Base-by-base conservation (phyloP, 2,888 invertebrate genomes). In the Dicranocentrus wangi region DNA sequence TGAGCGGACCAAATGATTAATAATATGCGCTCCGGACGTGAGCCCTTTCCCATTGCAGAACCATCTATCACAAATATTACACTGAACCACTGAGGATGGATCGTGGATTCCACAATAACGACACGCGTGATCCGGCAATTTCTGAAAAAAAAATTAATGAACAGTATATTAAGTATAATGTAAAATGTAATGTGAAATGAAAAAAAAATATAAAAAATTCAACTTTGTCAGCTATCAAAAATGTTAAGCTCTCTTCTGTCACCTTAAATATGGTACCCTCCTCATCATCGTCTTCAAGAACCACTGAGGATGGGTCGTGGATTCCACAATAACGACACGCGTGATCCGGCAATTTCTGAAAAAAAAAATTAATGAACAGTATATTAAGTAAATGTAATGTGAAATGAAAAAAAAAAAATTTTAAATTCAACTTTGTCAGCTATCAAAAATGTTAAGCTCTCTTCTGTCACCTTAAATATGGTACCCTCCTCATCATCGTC, bases 311-410 rank as follows among this genome's bases (percentile, higher is more conserved):
- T 0, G 97, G 98, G 88, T 99, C 98, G 88, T 98, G 98, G 85
- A 99, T 98, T 63, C 99, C 99, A 90, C 99, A 99, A 89, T 99
- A 99, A 89, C 98, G 97, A 92, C 99, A 99, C 0, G 99, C 99
- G 91, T 98, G 97, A 85, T 95, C 94, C 0, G 99, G 98, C 82
- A 98, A 90, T 89, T 98, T 95, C 88, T 94, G 92, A 76, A 91
- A 75, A 79, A 66, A n/a, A 55, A 47, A 27, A 25, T 13, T 1
- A 2, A 55, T 19, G 42, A 58, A 15, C 42, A n/a, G n/a, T n/a
- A n/a, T n/a, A n/a, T n/a, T n/a, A n/a, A n/a, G n/a, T n/a, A n/a
- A 32, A 69, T 19, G n/a, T 58, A 47, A 66, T 27, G n/a, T 28
- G 5, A 68, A 23, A 28, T 53, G n/a, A 7, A 32, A 32, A 69